A percentile compares a stretch with the other conserved stretches of the same genome.
Conservation (phyloP, 2,797 vertebrate genomes). For the Crax fasciolata region DNA sequence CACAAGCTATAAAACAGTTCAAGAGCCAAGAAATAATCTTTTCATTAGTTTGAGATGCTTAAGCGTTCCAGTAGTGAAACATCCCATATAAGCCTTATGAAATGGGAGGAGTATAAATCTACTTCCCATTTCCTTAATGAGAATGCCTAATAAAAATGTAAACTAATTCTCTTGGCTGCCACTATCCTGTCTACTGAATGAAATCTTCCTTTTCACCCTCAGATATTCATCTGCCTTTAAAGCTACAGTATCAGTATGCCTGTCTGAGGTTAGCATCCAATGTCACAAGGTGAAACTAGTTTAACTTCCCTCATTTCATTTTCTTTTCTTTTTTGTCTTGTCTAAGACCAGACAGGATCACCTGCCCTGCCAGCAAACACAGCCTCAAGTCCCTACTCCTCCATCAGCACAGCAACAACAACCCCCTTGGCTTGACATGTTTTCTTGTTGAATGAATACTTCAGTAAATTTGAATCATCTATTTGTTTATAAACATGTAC, state of each 20-base stretch:
- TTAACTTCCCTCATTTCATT: neutral
- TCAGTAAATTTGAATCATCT: constrained; percentile 3
- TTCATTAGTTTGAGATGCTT: constrained; percentile 71
- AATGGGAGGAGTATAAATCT: constrained; percentile 46
- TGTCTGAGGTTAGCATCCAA: neutral
- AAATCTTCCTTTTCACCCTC: constrained; percentile 35
- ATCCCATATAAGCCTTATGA: constrained; percentile 50
- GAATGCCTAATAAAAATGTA: constrained; percentile 67
- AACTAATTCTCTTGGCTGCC: constrained; percentile 55
- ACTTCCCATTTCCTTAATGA: constrained; percentile 56
- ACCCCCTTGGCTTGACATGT: neutral
- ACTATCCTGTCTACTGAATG: constrained; percentile 21
- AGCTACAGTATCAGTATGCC: neutral
- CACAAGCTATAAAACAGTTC: constrained; percentile 62
- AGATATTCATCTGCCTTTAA: constrained; percentile 48
- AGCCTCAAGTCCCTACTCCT: neutral
- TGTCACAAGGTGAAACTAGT: neutral
- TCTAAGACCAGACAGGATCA: neutral
- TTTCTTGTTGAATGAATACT: neutral
- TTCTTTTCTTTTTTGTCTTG: neutral
- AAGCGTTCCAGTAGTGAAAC: constrained; percentile 53
- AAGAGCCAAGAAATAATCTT: constrained; percentile 67
- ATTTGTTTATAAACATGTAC: constrained; percentile 14
- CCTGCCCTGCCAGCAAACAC: neutral
- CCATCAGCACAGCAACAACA: neutral